Base-by-base conservation (phyloP, 2,888 invertebrate species). In the Harpagoxenus sublaevis region DNA sequence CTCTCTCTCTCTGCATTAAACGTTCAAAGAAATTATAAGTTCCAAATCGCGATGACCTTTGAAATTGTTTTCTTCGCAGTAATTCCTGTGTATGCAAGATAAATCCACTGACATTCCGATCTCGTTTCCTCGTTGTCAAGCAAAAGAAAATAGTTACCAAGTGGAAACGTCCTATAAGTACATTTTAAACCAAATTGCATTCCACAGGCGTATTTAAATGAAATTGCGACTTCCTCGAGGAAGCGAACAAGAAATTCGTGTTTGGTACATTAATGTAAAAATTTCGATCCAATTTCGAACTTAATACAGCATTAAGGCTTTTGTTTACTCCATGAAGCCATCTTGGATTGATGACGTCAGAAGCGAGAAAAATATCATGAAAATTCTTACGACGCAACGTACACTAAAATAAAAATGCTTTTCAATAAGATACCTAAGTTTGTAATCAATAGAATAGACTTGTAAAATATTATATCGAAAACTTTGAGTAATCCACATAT, bases 131-230 rank as follows among this genome's bases (percentile, higher is more conserved):
- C 68, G 6, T 70, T 70, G n/a, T 55, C n/a, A 45, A 57, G 31
- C 10, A 15, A 68, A 78, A n/a, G n/a, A n/a, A n/a, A n/a, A 66
- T 42, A 55, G 31, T 66, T 77, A 65, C 15, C n/a, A 68, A 68
- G 42, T 53, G 23, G n/a, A 68, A 78, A 78, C 42, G 15, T 51
- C 9, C 18, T 63, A 63, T 51, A 51, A 51, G 63, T 63, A 23
- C 8, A n/a, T 78, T 75, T 68, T 45, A 42, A 78, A 57, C 12
- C n/a, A 68, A 55, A 78, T 78, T 68, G 31, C 31, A 35, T 78
- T 78, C 45, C 53, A 28, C 9, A 39, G 39, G 3, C n/a, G 6
- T 68, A 39, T 78, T 78, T 45, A 68, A 78, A 68, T 57, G 45
- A 78, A 68, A 78, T 68, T 68, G 68, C 42, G 23, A 55, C 23